phyloP scores from a whole-genome alignment of 2,888 invertebrate genomes.

The Himalopsyche tibetana region DNA sequence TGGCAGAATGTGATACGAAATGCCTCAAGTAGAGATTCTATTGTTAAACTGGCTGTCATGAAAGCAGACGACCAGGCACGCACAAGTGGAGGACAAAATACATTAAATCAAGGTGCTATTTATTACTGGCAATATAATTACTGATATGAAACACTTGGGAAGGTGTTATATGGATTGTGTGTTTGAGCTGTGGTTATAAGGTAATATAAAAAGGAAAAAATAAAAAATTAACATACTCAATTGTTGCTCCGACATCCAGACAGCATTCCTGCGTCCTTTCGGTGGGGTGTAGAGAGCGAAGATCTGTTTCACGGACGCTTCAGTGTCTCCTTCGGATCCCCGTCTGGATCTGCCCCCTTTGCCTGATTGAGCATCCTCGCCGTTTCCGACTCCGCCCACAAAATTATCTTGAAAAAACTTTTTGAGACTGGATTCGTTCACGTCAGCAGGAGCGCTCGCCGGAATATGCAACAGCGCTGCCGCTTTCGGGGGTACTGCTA shows the following conservation, averaged over 20 bases:
- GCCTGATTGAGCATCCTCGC: constrained; percentile 65
- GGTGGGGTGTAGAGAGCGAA: constrained; percentile 77
- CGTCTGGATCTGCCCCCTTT: constrained; percentile 71
- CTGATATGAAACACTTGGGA: no score
- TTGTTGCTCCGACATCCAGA: constrained; percentile 68
- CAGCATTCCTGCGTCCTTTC: constrained; percentile 71
- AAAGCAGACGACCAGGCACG: no score
- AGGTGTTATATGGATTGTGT: neutral
- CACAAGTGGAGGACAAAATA: no score
- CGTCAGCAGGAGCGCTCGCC: constrained; percentile 55
- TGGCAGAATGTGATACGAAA: no score
- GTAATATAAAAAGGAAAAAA: constrained; percentile 41
- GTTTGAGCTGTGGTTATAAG: neutral
- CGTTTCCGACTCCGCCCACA: constrained; percentile 52
- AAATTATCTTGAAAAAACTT: constrained; percentile 27
- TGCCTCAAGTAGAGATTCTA: no score
- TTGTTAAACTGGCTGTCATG: no score
- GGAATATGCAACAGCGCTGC: constrained; percentile 80
- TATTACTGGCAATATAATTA: no score
- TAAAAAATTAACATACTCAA: constrained; percentile 70
- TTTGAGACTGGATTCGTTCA: constrained; percentile 44
- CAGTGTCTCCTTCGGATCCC: constrained; percentile 75
- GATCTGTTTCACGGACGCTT: constrained; percentile 61
- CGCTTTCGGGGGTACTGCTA: constrained; percentile 79
- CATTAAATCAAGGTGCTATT: no score